Evolutionary conservation across 2,888 invertebrate species (phyloP).

Genomic region (Catocala nupta): DNA sequence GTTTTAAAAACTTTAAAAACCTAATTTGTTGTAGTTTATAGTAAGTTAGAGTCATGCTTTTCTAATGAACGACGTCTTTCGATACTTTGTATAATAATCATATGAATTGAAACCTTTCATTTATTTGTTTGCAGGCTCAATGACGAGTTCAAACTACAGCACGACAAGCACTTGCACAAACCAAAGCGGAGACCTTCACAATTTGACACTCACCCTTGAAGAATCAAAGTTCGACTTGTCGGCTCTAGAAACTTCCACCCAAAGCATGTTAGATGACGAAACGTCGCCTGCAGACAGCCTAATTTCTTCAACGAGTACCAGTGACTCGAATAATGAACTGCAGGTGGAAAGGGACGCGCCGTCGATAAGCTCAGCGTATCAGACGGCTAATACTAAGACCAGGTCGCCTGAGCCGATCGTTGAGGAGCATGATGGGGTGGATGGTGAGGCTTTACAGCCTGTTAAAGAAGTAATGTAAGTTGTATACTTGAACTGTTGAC

Average conservation of each 20-base stretch:
- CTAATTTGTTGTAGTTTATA: too few relatives aligned
- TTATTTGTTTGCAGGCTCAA: constrained; percentile 69
- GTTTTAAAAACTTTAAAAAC: too few relatives aligned
- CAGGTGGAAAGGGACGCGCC: constrained; percentile 80
- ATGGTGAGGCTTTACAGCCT: constrained; percentile 70
- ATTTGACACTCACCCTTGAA: constrained; percentile 89
- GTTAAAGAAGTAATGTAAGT: constrained; percentile 74
- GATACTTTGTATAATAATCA: too few relatives aligned
- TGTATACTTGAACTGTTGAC: too few relatives aligned
- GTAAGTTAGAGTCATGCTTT: too few relatives aligned
- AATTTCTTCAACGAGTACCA: constrained; percentile 89
- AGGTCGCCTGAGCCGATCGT: constrained; percentile 77
- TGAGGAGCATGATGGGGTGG: constrained; percentile 69
- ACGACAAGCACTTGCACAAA: constrained; percentile 84
- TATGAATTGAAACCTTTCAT: too few relatives aligned
- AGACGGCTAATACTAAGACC: constrained; percentile 85
- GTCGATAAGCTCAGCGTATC: constrained; percentile 79
- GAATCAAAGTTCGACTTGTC: constrained; percentile 93
- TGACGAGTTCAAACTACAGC: constrained; percentile 85
- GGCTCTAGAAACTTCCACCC: constrained; percentile 89
- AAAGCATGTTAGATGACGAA: constrained; percentile 92
- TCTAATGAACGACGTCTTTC: too few relatives aligned
- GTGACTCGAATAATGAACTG: constrained; percentile 87
- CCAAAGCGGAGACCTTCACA: constrained; percentile 81
- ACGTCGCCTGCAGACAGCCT: constrained; percentile 94